Percentiles rank a stretch among this genome's conserved stretches.
These are phyloP conservation scores for Leuciscus waleckii DNA, from an alignment of 2,797 vertebrate species.

Conservation along the genomic window DNA sequence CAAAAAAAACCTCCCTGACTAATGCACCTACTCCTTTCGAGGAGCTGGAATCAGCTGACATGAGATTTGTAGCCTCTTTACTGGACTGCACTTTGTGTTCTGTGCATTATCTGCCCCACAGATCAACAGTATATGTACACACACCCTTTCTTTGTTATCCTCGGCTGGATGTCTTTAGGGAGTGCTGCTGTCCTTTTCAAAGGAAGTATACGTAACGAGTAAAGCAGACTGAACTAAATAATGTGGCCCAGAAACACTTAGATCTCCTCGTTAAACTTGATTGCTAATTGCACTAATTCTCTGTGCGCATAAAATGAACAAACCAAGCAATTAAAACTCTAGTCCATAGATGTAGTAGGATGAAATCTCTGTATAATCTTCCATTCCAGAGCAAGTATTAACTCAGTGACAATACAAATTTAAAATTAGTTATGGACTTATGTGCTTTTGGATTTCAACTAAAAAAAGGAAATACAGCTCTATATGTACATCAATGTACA, in stretches of 20 bases:
- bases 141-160: constrained; percentile 45
- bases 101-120: constrained; percentile 11
- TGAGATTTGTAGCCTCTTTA: neutral
- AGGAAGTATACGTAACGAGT: constrained; percentile 29
- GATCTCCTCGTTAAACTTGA: neutral
- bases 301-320: neutral
- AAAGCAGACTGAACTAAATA: constrained; percentile 9
- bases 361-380: constrained; percentile 1
- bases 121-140: constrained; percentile 43
- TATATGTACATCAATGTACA: neutral
- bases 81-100: neutral
- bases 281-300: constrained; percentile 2
- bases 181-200: constrained; percentile 29
- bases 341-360: neutral
- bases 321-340: neutral
- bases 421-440: neutral
- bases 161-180: neutral
- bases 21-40: constrained; percentile 14
- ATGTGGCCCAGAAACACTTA: neutral
- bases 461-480: neutral
- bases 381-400: neutral
- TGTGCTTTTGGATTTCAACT: neutral
- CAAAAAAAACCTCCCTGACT: constrained; percentile 1
- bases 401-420: neutral
- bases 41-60: neutral